phyloP scores from a whole-genome alignment of 2,797 vertebrate species.

The Sandelia bainsii region DNA sequence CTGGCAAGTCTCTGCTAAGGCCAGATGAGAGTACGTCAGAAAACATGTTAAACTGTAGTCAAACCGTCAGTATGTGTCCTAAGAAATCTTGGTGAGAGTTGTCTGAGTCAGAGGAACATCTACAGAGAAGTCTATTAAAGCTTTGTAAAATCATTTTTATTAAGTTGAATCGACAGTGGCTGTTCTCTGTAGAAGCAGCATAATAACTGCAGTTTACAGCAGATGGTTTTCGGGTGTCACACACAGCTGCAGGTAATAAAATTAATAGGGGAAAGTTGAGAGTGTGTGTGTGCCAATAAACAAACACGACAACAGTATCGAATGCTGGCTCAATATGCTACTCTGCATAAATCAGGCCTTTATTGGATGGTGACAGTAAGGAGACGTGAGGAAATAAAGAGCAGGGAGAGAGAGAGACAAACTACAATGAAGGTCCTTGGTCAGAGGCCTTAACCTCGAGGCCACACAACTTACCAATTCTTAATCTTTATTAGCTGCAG shows the following conservation, averaged over 20 bases:
- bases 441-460: background rate
- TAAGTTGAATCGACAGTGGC: no score
- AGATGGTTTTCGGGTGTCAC: background rate
- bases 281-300: background rate
- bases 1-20: no score
- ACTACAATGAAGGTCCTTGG: background rate
- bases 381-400: constrained; percentile 2
- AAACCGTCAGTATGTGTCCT: background rate
- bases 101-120: no score
- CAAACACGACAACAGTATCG: background rate
- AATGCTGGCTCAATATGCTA: background rate
- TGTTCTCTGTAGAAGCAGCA: no score
- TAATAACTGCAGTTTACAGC: background rate
- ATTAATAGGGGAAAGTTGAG: background rate
- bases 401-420: background rate
- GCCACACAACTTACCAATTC: background rate
- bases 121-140: no score
- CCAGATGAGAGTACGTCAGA: no score
- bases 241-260: background rate
- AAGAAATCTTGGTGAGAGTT: no score
- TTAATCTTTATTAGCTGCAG: background rate
- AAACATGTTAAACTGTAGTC: no score
- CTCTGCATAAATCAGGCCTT: background rate
- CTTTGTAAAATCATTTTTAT: no score
- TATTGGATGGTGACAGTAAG: background rate